Base-by-base conservation (phyloP, 1,140 invertebrate genomes). In the Solen grandis region DNA sequence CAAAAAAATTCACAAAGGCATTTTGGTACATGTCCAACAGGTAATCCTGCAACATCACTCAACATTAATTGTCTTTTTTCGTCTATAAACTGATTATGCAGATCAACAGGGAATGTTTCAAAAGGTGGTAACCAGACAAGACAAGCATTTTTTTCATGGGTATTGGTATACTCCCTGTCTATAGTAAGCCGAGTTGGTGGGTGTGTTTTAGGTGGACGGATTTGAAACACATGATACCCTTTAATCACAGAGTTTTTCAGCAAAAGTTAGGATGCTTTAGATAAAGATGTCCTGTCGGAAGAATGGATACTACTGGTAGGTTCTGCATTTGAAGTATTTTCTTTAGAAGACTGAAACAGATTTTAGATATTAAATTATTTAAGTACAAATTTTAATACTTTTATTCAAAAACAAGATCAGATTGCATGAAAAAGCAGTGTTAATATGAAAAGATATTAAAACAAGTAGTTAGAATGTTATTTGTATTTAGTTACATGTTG, bases 171-270 rank as follows among this genome's bases (percentile, higher is more conserved):
- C 57, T 75, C 38, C 41, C 31, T 62, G 41, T 75, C 72, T 14
- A 75, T 33, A 25, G 29, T 41, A 16, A 62, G 54, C 8, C 29
- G 59, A 2, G 72, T 75, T 1, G 57, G 59, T 31, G 59, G 72
- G 46, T 19, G 31, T 62, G 72, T 75, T 31, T 38, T 46, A 16
- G 72, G 72, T 1, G 68, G 46, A 33, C 52, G 50, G 52, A 70
- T 55, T 70, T 70, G 68, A 55, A 70, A 70, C 2, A 70, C 68
- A 70, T 70, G 68, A 57, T 70, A 70, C 2, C 50, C 68, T 55
- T 70, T 70, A 57, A 55, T 70, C 35, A 70, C 68, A 31, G 38
- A 2, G 13, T 69, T 69, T 69, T 69, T 69, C 41, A 52, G 65
- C 29, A 2, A 2, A 29, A 50, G 4, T 50, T 69, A 29, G 22